Base-by-base conservation (phyloP, 2,113 vertebrate species). In the Sturnus vulgaris region DNA sequence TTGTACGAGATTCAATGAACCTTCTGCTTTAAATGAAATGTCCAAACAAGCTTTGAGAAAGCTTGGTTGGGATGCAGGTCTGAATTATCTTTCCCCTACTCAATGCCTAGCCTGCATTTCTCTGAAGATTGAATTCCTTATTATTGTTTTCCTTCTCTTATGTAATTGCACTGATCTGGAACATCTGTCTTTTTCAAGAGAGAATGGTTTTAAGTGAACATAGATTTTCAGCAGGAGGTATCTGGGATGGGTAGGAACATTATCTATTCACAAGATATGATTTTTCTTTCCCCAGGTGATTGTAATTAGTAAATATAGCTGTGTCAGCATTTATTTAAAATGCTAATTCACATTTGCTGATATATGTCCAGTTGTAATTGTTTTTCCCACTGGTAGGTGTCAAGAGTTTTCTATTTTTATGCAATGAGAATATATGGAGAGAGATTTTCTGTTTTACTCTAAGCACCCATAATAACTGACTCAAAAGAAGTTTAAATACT, bases 271-370 rank as follows among this genome's bases (percentile, higher is more conserved):
- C 28, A 77, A 60, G 12, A 52, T 11, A 28, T 0, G 0, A 47
- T 4, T 28, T 50, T 47, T 76, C 57, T 33, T 0, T 0, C 0
- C 7, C 5, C 15, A 12, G 20, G 5, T 81, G 37, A 52, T 23
- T 52, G 39, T 28, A 90, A 35, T 60, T 46, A 37, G 30, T 56
- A 31, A 68, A 56, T 21, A 23, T 44, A 84, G 1, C 25, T 56
- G 8, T 71, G 31, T 15, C 53, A 88, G 24, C 53, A 71, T 55
- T 75, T 81, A 50, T 39, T 84, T 86, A 46, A 64, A 37, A 15
- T 72, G 40, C 5, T 42, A 69, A 55, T 49, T 89, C 44, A 68
- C 16, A 35, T 72, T 78, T 72, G 25, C 21, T 61, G n/a, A 53
- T 69, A 64, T 2, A 16, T 1, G 0, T 27, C 31, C 53, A 64